These are phyloP conservation scores for Pempheris klunzingeri DNA, from an alignment of 2,797 vertebrate species.

Conservation along the genomic window DNA sequence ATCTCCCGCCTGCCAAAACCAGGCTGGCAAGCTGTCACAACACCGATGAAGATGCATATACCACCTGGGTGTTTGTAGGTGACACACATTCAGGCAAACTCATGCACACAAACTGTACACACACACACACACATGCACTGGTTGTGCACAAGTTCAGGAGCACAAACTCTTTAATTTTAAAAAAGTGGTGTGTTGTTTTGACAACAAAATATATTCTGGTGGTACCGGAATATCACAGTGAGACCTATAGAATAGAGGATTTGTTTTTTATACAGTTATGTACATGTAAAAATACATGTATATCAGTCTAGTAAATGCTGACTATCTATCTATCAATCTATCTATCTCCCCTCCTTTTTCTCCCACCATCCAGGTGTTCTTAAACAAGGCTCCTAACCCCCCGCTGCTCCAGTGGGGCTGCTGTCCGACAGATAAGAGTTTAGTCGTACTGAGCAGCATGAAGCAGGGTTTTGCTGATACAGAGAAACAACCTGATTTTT, in stretches of 20 bases:
- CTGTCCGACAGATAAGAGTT: conserved; percentile 37
- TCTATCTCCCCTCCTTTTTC: conserved; percentile 29
- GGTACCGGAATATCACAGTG: conserved; percentile 5
- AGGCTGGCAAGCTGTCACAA: conserved; percentile 82
- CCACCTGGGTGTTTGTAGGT: conserved; percentile 74
- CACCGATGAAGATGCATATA: conserved; percentile 74
- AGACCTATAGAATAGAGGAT: not conserved
- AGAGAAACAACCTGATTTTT: conserved; percentile 7
- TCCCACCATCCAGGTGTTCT: conserved; percentile 40
- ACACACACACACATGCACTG: conserved; percentile 12
- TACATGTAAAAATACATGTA: not conserved
- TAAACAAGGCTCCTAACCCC: conserved; percentile 25
- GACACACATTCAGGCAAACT: conserved; percentile 39
- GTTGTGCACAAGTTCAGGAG: conserved; percentile 17
- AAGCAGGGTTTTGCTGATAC: conserved; percentile 16
- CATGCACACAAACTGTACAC: conserved; percentile 20
- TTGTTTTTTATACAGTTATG: not conserved
- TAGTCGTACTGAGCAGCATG: conserved; percentile 11
- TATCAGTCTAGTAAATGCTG: not conserved
- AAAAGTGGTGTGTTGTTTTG: conserved; percentile 30
- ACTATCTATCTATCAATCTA: too few species aligned
- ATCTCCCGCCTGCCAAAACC: conserved; percentile 75
- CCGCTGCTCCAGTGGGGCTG: conserved; percentile 18
- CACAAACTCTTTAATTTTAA: not conserved
- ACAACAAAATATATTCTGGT: conserved; percentile 19